Evolutionary conservation across 2,113 vertebrate species (phyloP), one percentile per base, ranked within the genome.

Genomic region (Odontesthes bonariensis): DNA sequence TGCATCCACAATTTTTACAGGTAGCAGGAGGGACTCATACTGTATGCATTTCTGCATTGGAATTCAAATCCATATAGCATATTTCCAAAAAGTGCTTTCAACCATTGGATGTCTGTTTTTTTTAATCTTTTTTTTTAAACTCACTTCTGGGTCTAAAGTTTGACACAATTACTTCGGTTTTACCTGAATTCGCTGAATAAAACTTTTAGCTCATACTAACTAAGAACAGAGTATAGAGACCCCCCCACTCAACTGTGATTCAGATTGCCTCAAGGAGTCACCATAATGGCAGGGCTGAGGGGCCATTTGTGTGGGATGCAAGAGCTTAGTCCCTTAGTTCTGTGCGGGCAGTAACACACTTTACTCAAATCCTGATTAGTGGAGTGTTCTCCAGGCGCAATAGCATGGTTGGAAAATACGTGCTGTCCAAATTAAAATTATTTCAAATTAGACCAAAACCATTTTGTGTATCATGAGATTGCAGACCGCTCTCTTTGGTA

Each of bases 321-420:
- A 80, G 52, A 62, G 44, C 40, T 60, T 46, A 35, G 33, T 71
- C 62, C 49, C 31, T 31, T 27, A 52, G 66, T 79, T 81, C 57
- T 64, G 52, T 16, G 54, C 64, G 0, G 66, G 69, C 53, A 61
- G 52, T 69, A 75, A 75, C 51, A 51, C 76, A 83, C 88, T 79
- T 70, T 70, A 63, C 84, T 89, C 73, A 80, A 79, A 85, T 76
- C 81, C 79, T 92, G 90, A 92, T 92, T 90, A 88, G 77, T 90
- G 70, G 64, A 88, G 86, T 56, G 89, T 82, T 88, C 86, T 88
- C 69, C 60, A 81, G 79, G 62, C 81, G 69, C 74, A 84, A 82
- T 38, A 27, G 72, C 78, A 69, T 61, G 58, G 73, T 71, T 79
- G 68, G 62, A 82, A 82, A 85, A 89, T 81, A 79, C 64, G 66